Base-by-base conservation (phyloP, 2,888 invertebrate genomes). In the Tetragnatha montana region DNA sequence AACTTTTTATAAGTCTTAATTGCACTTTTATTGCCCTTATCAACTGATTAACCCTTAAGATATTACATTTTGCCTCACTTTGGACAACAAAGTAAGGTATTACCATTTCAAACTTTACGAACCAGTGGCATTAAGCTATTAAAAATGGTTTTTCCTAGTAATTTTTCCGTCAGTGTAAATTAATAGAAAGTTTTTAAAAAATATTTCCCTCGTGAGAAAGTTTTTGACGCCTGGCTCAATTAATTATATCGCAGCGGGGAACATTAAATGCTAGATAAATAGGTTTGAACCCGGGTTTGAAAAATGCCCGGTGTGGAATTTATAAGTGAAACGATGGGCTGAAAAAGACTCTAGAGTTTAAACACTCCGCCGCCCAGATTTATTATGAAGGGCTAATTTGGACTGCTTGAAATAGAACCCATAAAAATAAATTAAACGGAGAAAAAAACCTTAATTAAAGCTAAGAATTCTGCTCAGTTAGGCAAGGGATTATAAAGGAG, bases 201-300 rank as follows among this genome's bases (percentile, higher is more conserved):
- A 49, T 75, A 14, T 47, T 75, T 49, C n/a, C 75, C 6, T 49
- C 0, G 76, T 8, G 21, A 76, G 50, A 76, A n/a, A 19, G 50
- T 12, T 80, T 35, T 81, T 81, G 10, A 6, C 7, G 10, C 14
- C 49, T 10, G 47, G 3, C 19, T 71, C 50, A 71, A 50, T 49
- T 81, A 81, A 81, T 69, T 80, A 69, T 71, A 81, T n/a, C 49
- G 60, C 6, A 14, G 71, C 47, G 6, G 35, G 81, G 6, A 81
- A 81, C 47, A 19, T 71, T 81, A 19, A 70, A 81, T 68, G 35
- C 17, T 21, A 70, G 50, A 50, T 71, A 81, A 70, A 81, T 70
- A 71, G 69, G 50, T 1, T 70, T 71, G n/a, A 17, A 71, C 10
- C n/a, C 17, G 35, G n/a, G 35, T 50, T 75, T 75, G 8, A 49